Evolutionary conservation across 2,888 invertebrate species (phyloP).

Genomic region (Drosophila limbata): DNA sequence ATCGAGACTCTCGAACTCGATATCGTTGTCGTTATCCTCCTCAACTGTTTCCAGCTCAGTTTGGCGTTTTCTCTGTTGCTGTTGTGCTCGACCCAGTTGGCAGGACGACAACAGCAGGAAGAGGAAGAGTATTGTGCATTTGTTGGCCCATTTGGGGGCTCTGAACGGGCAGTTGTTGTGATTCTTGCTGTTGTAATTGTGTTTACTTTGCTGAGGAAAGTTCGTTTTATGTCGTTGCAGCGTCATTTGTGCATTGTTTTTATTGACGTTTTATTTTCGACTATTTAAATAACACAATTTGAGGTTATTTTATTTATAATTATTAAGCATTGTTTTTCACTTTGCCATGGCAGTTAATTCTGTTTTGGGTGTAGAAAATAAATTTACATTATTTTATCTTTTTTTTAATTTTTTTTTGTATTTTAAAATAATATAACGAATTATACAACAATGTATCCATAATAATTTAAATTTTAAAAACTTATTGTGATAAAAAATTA

Average conservation of each 20-base stretch:
- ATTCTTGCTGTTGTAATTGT: slow-evolving; percentile 16
- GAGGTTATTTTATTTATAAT: slow-evolving; percentile 20
- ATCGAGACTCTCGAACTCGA: slow-evolving; percentile 82
- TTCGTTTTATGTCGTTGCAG: slow-evolving; percentile 67
- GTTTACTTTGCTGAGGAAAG: slow-evolving; percentile 50
- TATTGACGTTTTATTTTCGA: slow-evolving; percentile 37
- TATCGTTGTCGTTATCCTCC: slow-evolving; percentile 69
- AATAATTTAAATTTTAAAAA: no score
- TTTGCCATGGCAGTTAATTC: slow-evolving; percentile 51
- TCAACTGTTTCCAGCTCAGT: slow-evolving; percentile 60
- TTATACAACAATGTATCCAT: no score
- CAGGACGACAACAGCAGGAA: slow-evolving; percentile 58
- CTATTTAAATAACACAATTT: slow-evolving; percentile 34
- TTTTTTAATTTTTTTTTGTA: background rate
- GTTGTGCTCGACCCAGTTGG: slow-evolving; percentile 72
- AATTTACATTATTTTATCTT: slow-evolving; percentile 2
- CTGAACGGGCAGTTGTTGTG: slow-evolving; percentile 32
- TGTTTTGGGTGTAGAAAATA: background rate
- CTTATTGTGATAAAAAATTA: no score
- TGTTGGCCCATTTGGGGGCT: slow-evolving; percentile 62
- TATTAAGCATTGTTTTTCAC: slow-evolving; percentile 35
- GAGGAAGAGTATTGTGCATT: slow-evolving; percentile 49
- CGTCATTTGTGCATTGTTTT: slow-evolving; percentile 81
- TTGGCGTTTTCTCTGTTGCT: slow-evolving; percentile 32
- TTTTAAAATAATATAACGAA: no score